Base-by-base conservation (phyloP, 2,888 invertebrate species). In the Drosophila hamatofila region DNA sequence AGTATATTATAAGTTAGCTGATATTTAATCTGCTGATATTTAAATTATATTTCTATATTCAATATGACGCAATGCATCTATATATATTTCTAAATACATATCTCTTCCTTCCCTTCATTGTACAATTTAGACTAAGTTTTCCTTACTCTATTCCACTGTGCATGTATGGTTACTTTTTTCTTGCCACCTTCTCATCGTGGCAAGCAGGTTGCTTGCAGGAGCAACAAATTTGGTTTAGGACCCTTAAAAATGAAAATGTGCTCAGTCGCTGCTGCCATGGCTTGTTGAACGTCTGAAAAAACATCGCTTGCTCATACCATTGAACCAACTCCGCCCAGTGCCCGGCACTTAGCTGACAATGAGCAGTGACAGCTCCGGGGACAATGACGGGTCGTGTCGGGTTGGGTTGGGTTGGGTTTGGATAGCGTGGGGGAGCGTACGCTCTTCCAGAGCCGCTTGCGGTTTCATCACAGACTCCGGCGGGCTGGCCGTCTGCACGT, bases 301-400 rank as follows among this genome's bases (percentile, higher is more conserved):
- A 51, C 52, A 49, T 30, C 37, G 51, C 44, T 30, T 25, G 23
- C 49, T 39, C 30, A 49, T 25, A 18, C 23, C 51, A 33, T 42
- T 23, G 37, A 60, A 58, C 44, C 72, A 67, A 14, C 75, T 56
- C 75, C 72, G 46, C 71, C 80, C 80, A 65, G 55, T 58, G 79
- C 72, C 70, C 68, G 72, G 70, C 84, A 88, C 84, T 86, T 88
- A 83, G 86, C 77, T 75, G 84, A 85, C 84, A 88, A 85, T 88
- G 88, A 86, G 88, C 88, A 82, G 80, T 80, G 88, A 82, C 86
- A 84, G 83, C 74, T 60, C 37, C 55, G 62, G 68, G 64, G 42
- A 77, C 68, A 61, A 55, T 72, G 57, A 57, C 48, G 72, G 37
- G 54, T 39, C 30, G 69, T 63, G 75, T n/a, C 39, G 27, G 25